These are phyloP conservation scores for Yasuhikotakia modesta DNA, from an alignment of 2,797 vertebrate genomes.

Conservation along the genomic window DNA sequence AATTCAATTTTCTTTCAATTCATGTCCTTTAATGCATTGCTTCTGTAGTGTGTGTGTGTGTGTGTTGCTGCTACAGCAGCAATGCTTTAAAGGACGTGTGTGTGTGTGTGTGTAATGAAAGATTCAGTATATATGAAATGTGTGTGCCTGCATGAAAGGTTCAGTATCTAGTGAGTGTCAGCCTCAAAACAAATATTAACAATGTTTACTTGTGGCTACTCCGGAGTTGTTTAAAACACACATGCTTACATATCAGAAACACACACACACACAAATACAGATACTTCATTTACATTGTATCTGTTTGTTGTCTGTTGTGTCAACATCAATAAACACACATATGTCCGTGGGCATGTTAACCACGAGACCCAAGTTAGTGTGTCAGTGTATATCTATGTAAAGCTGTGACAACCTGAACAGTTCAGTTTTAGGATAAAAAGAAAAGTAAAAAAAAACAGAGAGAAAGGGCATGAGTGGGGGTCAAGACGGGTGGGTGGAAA, in stretches of 20 bases:
- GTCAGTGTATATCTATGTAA: slow-evolving; percentile 9
- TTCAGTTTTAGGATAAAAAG: slow-evolving; percentile 44
- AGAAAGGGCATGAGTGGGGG: slow-evolving; percentile 31
- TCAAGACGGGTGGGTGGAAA: slow-evolving; percentile 36
- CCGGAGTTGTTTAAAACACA: background rate
- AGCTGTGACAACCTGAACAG: slow-evolving; percentile 42
- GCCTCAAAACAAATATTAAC: background rate
- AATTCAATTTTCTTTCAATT: background rate
- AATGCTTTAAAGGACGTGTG: too few relatives aligned
- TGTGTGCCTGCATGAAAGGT: too few relatives aligned
- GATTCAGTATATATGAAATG: too few relatives aligned
- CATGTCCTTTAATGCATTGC: background rate
- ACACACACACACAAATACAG: background rate
- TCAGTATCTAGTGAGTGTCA: background rate
- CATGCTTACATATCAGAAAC: background rate
- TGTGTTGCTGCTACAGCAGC: background rate
- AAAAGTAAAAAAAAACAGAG: slow-evolving; percentile 34
- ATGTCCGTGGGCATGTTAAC: slow-evolving; percentile 42
- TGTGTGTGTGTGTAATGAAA: too few relatives aligned
- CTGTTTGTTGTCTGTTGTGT: slow-evolving; percentile 29
- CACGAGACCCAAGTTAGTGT: slow-evolving; percentile 1
- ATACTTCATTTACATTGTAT: background rate
- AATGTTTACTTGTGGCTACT: background rate
- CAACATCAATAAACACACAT: slow-evolving; percentile 15
- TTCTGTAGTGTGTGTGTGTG: too few relatives aligned